A percentile compares a stretch with the other conserved stretches of the same genome.
Evolutionary conservation across 1,140 invertebrate genomes (phyloP).

Genomic region (Belonocnema kinseyi): DNA sequence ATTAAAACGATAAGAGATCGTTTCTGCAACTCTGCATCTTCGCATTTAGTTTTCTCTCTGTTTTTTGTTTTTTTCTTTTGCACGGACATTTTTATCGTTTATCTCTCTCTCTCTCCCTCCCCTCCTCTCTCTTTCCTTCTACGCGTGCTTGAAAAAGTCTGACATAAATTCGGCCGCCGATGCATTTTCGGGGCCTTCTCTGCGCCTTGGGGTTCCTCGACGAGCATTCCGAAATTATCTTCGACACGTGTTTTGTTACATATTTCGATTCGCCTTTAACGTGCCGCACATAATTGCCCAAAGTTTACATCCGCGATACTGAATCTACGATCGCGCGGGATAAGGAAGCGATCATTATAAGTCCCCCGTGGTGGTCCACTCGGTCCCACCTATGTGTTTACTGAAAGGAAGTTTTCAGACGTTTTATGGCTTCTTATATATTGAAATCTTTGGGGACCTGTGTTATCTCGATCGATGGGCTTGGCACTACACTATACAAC

Average conservation of each 20-base stretch:
- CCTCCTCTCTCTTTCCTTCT: conserved; percentile 27
- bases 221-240: conserved; percentile 61
- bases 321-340: conserved; percentile 53
- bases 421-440: background rate
- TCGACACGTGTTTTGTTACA: conserved; percentile 63
- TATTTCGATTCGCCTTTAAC: conserved; percentile 52
- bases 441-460: background rate
- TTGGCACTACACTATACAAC: background rate
- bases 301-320: conserved; percentile 51
- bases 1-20: no score
- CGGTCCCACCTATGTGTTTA: background rate
- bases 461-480: background rate
- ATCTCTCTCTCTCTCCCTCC: conserved; percentile 23
- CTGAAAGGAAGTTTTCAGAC: background rate
- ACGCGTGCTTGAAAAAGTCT: conserved; percentile 51
- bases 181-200: conserved; percentile 45
- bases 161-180: conserved; percentile 60
- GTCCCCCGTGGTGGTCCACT: conserved; percentile 5
- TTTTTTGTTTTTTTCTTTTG: conserved; percentile 8
- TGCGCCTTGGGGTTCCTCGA: conserved; percentile 36
- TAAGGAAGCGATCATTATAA: conserved; percentile 27
- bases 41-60: background rate
- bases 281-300: conserved; percentile 51
- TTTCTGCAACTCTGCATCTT: no score
- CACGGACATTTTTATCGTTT: conserved; percentile 32